Evolutionary conservation across 1,140 invertebrate genomes (phyloP), one percentile per base, ranked within the genome.

Genomic region (Drosophila asahinai): DNA sequence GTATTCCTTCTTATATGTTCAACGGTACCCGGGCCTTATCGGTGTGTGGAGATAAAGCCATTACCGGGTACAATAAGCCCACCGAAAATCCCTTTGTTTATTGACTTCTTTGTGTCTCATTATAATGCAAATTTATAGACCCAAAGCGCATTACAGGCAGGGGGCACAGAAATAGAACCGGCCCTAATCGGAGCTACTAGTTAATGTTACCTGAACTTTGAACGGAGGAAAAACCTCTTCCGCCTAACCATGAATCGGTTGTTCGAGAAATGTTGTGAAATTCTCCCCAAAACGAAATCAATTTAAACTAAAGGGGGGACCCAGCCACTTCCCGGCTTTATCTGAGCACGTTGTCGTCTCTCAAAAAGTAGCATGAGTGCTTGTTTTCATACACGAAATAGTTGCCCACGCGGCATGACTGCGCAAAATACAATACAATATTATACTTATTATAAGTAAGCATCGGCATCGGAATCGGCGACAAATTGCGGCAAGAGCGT

Each of bases 331-430:
- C 1, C 9, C 14, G 12, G 12, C 70, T 42, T 73, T 73, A 73
- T 73, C 45, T 52, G 3, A 45, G 14, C 33, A 17, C 52, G 22
- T n/a, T 15, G 49, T 52, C 49, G 49, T 55, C 27, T 22, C 22
- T 7, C 25, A 22, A 14, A 17, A 27, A 43, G 40, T 2, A 62
- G 38, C 25, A 55, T 52, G 52, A 58, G 42, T 63, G 36, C 59
- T 42, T 66, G 43, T 45, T 65, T 79, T 58, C 42, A 45, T 63
- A 71, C 22, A 33, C 48, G 19, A 73, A 75, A 43, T 51, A 52
- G 51, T 54, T 82, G 81, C 48, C 58, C 63, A 90, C 40, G 68
- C 75, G 27, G 79, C 86, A 89, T 89, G 86, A 89, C 51, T 77
- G 19, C 12, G 67, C 71, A 83, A 77, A 76, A 73, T 67, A 78